phyloP scores from a whole-genome alignment of 2,113 vertebrate species.

The Cryptotis parvus region DNA sequence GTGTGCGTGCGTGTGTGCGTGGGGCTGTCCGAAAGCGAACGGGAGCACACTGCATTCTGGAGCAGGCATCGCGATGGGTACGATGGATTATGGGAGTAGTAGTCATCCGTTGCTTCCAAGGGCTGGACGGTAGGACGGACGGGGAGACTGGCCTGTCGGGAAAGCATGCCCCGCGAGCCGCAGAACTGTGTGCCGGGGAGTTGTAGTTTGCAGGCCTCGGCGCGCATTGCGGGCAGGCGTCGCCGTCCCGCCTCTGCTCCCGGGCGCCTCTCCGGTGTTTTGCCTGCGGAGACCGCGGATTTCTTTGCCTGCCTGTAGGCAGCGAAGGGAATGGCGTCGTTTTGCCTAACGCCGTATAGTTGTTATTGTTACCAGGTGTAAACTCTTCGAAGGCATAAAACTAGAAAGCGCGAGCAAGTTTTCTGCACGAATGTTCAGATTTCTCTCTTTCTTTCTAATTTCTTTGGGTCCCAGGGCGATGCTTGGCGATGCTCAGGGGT shows the following conservation, averaged over 20 bases:
- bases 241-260: not conserved
- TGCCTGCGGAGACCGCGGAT: not conserved
- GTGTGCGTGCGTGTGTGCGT: too few relatives aligned
- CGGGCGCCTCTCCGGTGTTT: not conserved
- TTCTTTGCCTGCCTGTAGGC: not conserved
- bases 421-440: not conserved
- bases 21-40: slow-evolving; percentile 15
- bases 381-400: slow-evolving; percentile 22
- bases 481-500: too few relatives aligned
- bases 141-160: not conserved
- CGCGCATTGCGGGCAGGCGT: not conserved
- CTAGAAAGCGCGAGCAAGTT: slow-evolving; percentile 5
- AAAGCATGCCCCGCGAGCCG: not conserved
- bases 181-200: slow-evolving; percentile 49
- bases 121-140: not conserved
- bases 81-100: slow-evolving; percentile 72
- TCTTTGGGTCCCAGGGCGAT: too few relatives aligned
- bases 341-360: slow-evolving; percentile 39
- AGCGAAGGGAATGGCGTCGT: slow-evolving; percentile 1
- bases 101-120: slow-evolving; percentile 49
- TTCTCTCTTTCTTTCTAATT: too few relatives aligned
- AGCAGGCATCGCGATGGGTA: slow-evolving; percentile 22
- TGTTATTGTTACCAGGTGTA: slow-evolving; percentile 16
- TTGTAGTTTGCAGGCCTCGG: slow-evolving; percentile 67
- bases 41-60: slow-evolving; percentile 47